Conservation (phyloP, 2,888 invertebrate species). For the Polietes domitor region DNA sequence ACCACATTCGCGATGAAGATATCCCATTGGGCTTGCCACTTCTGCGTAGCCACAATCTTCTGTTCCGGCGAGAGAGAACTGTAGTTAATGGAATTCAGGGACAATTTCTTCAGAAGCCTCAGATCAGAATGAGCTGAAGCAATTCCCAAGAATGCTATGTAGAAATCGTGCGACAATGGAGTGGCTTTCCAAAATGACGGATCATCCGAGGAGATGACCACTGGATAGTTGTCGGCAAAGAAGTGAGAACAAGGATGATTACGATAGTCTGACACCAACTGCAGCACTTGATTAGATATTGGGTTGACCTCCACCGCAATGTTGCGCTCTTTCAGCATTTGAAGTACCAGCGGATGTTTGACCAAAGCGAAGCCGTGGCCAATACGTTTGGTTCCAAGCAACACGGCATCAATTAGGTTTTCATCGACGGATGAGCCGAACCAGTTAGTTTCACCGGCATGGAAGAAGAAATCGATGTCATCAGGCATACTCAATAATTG, state of each 20-base stretch:
- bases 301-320: constrained; percentile 90
- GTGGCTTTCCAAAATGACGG: constrained; percentile 89
- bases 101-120: constrained; percentile 87
- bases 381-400: constrained; percentile 88
- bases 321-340: constrained; percentile 82
- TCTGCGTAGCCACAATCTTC: constrained; percentile 81
- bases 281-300: constrained; percentile 89
- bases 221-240: constrained; percentile 86
- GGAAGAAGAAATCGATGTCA: constrained; percentile 86
- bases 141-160: constrained; percentile 89
- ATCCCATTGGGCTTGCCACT: constrained; percentile 84
- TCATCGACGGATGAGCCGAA: constrained; percentile 85
- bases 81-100: constrained; percentile 87
- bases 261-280: constrained; percentile 86
- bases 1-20: constrained; percentile 81
- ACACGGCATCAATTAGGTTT: constrained; percentile 89
- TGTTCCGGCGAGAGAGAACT: constrained; percentile 83
- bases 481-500: constrained; percentile 82
- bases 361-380: constrained; percentile 89
- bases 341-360: constrained; percentile 87
- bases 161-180: constrained; percentile 89
- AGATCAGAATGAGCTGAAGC: constrained; percentile 86
- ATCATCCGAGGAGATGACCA: constrained; percentile 90
- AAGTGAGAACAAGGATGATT: constrained; percentile 88
- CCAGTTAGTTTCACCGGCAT: constrained; percentile 92